Evolutionary conservation across 2,113 vertebrate species (phyloP), one percentile per base, ranked within the genome.

Genomic region (Melanostigma gelatinosum): DNA sequence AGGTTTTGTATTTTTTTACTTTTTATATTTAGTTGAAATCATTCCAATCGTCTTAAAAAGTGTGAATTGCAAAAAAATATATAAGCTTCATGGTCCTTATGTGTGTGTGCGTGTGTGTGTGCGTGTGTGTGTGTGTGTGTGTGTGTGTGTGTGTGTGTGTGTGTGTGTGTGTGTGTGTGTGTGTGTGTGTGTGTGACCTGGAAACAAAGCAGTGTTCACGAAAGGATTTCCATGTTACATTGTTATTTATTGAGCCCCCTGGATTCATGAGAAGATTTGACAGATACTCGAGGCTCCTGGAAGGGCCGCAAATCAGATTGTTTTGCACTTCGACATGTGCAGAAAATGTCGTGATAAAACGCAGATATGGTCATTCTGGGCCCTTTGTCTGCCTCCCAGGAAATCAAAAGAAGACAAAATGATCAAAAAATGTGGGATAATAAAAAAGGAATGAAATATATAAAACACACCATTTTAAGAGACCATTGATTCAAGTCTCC

Each of bases 211-310:
- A 72, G 67, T 48, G 78, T 42, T 81, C 78, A 62, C 13, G 67
- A 64, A 22, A 74, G 40, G 52, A 75, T 82, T 86, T 87, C 75
- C 70, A 85, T 63, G 85, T 88, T 73, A 80, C 40, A 65, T 44
- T 76, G 80, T 88, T 87, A 91, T 92, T 87, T 89, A 87, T 87
- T 48, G 68, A 65, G 64, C 85, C 76, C 60, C 34, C 7, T 64
- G 80, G 80, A 88, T 88, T 85, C 86, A 84, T 80, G 60, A 68
- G 66, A 79, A 77, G 57, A 85, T 85, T 58, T 78, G 72, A 85
- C 80, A 83, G 76, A 84, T 82, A 70, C 82, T 87, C 57, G 77
- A 75, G 72, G 46, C 13, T 36, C 64, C 27, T 55, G 75, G n/a
- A 60, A 42, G 64, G 20, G 66, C 67, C 48, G 62, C 80, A 91